Evolutionary conservation across 2,113 vertebrate genomes (phyloP).

Genomic region (Gymnogyps californianus): DNA sequence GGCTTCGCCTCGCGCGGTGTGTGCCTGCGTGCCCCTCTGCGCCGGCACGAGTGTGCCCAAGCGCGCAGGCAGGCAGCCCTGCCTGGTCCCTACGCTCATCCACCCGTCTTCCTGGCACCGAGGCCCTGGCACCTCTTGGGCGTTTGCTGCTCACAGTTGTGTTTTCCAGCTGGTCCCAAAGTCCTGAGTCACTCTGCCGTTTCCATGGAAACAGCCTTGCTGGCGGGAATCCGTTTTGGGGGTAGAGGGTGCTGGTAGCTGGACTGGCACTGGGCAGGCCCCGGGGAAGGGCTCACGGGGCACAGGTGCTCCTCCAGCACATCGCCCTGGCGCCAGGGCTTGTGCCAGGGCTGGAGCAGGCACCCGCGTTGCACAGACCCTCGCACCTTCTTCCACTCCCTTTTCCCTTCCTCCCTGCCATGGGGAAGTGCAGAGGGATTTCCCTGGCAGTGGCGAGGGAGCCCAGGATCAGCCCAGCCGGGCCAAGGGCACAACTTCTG

Average conservation of each 20-base stretch:
- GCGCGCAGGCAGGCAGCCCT: not conserved
- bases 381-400: not conserved
- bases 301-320: fast-evolving
- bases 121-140: slow-evolving; percentile 4
- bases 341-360: not conserved
- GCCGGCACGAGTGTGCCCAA: fast-evolving
- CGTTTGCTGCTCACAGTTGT: slow-evolving; percentile 65
- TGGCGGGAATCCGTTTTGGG: slow-evolving; percentile 65
- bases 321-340: not conserved
- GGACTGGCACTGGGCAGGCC: not conserved
- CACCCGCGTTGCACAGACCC: not conserved
- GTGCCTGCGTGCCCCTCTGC: not conserved
- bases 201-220: slow-evolving; percentile 80
- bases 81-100: fast-evolving
- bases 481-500: not conserved
- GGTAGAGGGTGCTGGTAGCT: slow-evolving; percentile 43
- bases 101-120: not conserved
- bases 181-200: slow-evolving; percentile 82
- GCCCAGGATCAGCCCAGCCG: not conserved
- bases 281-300: not conserved
- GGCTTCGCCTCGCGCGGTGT: not conserved
- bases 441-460: not conserved
- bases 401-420: not conserved
- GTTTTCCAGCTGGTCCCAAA: slow-evolving; percentile 77
- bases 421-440: not conserved